Evolutionary conservation across 2,113 vertebrate genomes (phyloP).

Genomic region (Pygoscelis antarcticus): DNA sequence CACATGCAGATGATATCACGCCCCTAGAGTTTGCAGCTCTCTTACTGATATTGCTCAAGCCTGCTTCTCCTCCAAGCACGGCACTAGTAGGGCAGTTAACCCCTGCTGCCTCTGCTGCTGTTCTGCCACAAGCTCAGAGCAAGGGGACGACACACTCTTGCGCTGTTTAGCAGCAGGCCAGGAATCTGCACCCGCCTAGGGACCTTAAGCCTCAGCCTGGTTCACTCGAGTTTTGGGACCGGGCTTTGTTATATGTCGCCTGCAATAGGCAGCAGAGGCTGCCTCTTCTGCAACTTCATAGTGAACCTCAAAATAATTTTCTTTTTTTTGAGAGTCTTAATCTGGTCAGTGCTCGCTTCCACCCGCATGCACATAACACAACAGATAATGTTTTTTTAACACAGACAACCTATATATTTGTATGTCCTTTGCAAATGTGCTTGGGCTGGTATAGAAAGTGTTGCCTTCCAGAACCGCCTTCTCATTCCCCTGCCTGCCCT

Average conservation of each 20-base stretch:
- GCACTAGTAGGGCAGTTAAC: background rate
- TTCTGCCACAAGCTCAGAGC: background rate
- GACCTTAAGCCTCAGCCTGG: background rate
- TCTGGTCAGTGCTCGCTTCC: background rate
- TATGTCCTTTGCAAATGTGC: background rate
- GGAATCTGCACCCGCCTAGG: background rate
- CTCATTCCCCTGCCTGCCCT: background rate
- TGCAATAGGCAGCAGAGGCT: background rate
- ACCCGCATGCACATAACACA: background rate
- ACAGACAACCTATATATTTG: fast-evolving
- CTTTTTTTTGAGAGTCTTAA: background rate
- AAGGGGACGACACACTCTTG: fast-evolving
- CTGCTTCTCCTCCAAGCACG: background rate
- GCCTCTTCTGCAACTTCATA: background rate
- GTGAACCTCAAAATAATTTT: background rate
- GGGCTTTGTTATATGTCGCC: background rate
- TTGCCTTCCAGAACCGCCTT: background rate
- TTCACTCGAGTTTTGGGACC: background rate
- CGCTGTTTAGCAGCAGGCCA: background rate
- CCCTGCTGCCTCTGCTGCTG: background rate
- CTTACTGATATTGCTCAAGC: fast-evolving
- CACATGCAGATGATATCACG: background rate
- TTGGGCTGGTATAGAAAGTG: background rate
- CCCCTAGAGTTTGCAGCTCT: background rate
- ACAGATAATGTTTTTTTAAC: background rate